Percentiles rank a stretch among this genome's conserved stretches.
Conservation (phyloP, 2,113 vertebrate species). For the Chaetodon auriga region DNA sequence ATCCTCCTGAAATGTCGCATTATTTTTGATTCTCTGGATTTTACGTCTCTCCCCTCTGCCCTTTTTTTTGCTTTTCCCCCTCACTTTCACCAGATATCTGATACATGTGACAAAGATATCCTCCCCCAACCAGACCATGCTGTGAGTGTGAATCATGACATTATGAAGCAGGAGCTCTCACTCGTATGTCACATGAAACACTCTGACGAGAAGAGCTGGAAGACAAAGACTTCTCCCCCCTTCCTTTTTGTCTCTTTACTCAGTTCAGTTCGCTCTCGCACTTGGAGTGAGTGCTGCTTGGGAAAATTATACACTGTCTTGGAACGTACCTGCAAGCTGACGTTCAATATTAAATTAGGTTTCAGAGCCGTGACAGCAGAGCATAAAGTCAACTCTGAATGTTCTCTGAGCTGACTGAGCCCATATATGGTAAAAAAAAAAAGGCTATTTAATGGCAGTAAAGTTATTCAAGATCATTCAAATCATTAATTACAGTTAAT, state of each 20-base stretch:
- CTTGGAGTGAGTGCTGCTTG: conserved; percentile 25
- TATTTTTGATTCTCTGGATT: conserved; percentile 12
- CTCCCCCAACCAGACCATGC: background rate
- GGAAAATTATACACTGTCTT: conserved; percentile 63
- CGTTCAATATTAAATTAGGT: conserved; percentile 43
- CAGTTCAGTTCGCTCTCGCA: conserved; percentile 14
- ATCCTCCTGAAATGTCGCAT: conserved; percentile 13
- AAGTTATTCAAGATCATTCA: background rate
- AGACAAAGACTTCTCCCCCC: conserved; percentile 43
- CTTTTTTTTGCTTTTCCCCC: background rate
- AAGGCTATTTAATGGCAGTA: background rate
- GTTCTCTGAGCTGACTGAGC: conserved; percentile 30
- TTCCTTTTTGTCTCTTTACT: conserved; percentile 19
- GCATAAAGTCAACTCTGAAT: conserved; percentile 24
- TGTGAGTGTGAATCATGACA: conserved; percentile 30
- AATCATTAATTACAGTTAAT: background rate
- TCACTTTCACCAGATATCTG: background rate
- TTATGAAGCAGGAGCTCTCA: conserved; percentile 38
- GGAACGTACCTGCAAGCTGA: conserved; percentile 46
- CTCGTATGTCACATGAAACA: conserved; percentile 53
- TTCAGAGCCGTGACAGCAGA: conserved; percentile 26
- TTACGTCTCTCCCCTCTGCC: conserved; percentile 17
- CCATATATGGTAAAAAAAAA: conserved; percentile 18
- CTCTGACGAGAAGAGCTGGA: conserved; percentile 39
- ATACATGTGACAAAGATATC: background rate